These are phyloP conservation scores for Lycocorax pyrrhopterus DNA, from an alignment of 2,113 vertebrate genomes.

Conservation along the genomic window DNA sequence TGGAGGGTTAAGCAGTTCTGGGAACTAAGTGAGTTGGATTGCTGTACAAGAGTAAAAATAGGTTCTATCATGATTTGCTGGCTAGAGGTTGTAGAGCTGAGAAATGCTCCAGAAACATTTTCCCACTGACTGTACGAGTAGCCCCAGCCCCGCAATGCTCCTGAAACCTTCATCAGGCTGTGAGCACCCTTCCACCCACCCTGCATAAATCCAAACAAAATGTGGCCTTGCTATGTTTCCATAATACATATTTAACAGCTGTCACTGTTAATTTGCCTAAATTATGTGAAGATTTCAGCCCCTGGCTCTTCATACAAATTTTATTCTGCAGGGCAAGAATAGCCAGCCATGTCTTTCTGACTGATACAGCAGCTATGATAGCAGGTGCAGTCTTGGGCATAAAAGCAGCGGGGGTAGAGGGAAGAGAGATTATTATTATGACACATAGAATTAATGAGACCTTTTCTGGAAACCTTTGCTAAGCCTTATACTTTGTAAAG, in stretches of 20 bases:
- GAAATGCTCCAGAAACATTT: not conserved
- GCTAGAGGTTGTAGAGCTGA: not conserved
- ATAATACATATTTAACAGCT: not conserved
- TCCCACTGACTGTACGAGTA: not conserved
- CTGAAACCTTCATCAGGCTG: not conserved
- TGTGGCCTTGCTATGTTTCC: not conserved
- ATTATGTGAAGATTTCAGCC: not conserved
- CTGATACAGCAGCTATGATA: not conserved
- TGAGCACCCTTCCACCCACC: not conserved
- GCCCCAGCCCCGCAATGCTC: not conserved
- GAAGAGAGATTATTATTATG: not conserved
- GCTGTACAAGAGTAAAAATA: not conserved
- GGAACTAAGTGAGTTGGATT: not conserved
- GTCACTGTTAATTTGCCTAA: not conserved
- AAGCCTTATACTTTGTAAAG: not conserved
- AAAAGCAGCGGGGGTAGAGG: not conserved
- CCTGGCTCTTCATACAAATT: not conserved
- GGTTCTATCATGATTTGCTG: not conserved
- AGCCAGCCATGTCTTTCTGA: not conserved
- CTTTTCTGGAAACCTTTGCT: not conserved
- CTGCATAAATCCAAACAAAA: not conserved
- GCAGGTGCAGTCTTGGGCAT: not conserved
- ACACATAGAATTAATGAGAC: conserved; percentile 26
- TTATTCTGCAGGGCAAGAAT: not conserved
- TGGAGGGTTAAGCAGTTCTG: not conserved